Evolutionary conservation across 1,140 invertebrate genomes (phyloP), one percentile per base, ranked within the genome.

Genomic region (Sitobion miscanthi): DNA sequence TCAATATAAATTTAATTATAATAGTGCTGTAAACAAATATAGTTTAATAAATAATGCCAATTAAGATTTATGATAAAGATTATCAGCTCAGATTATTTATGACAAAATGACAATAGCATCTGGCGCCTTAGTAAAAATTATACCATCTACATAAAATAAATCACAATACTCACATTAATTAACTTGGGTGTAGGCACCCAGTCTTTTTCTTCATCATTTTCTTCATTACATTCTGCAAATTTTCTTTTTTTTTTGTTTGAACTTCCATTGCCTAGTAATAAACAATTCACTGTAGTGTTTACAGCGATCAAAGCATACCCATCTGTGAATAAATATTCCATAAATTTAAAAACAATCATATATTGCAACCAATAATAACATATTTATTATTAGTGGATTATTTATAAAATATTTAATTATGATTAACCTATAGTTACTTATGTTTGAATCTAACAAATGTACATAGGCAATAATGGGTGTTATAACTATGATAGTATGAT

Each of bases 171-270:
- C 30, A 92, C 91, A 14, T 42, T 57, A 25, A 38, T 92, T 11
- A 14, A 25, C 21, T 52, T 83, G 3, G 77, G 62, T 38, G 30
- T 38, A 52, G 91, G 91, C 9, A 92, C n/a, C 14, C 91, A 92
- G 6, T 92, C 69, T 38, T 82, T 42, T 83, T 91, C 57, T 82
- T 82, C 62, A 25, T 45, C 25, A n/a, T 82, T 49, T 82, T 92
- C 45, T 25, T 49, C 38, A 49, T 49, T 85, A 38, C 7, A 45
- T 49, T 83, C 77, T 35, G n/a, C 3, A 35, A 42, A 25, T 49
- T 92, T 92, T 82, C 91, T 77, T 42, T 92, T 92, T 52, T 83
- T 92, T 52, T n/a, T 92, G 30, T 54, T 83, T 2, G 47, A 83
- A 38, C 0, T 49, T 49, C 47, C 69, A 92, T 49, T 23, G 35